A percentile compares a stretch with the other conserved stretches of the same genome.
These are phyloP conservation scores for Drosophila ambigua DNA, from an alignment of 1,140 invertebrate genomes.

Conservation along the genomic window DNA sequence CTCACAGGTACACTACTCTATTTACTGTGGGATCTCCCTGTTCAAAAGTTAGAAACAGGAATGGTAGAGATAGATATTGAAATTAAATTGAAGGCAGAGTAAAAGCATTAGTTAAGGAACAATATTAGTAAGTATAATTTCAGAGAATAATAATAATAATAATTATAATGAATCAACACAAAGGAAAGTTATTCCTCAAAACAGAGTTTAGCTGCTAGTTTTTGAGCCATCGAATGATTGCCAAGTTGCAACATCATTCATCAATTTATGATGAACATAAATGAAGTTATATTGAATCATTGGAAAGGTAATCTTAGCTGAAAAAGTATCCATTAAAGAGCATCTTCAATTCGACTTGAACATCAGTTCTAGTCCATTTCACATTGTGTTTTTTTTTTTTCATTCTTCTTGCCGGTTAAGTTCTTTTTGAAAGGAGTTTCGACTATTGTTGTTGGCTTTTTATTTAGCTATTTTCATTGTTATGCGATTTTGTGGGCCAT, in stretches of 20 bases:
- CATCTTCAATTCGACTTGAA: slow-evolving; percentile 2
- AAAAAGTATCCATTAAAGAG: slow-evolving; percentile 2
- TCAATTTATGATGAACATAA: no score
- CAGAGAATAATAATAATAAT: no score
- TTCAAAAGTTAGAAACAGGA: neutral
- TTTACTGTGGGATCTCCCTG: neutral
- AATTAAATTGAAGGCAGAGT: no score
- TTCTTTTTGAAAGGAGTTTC: slow-evolving; percentile 49
- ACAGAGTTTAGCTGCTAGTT: no score
- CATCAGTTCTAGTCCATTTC: slow-evolving; percentile 2
- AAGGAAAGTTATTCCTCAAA: no score
- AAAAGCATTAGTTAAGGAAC: no score
- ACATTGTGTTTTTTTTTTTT: neutral
- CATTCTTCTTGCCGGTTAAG: slow-evolving; percentile 5
- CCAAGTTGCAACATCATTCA: no score
- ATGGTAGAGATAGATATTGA: no score
- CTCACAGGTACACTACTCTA: slow-evolving; percentile 30
- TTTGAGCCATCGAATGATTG: no score
- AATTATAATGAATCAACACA: no score
- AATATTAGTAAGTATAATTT: no score
- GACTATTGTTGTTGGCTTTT: slow-evolving; percentile 74
- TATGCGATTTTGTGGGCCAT: slow-evolving; percentile 79
- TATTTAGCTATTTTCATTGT: slow-evolving; percentile 80
- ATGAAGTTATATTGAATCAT: no score
- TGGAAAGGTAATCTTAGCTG: neutral